Evolutionary conservation across 2,113 vertebrate species (phyloP), one percentile per base, ranked within the genome.

Genomic region (Vidua macroura): DNA sequence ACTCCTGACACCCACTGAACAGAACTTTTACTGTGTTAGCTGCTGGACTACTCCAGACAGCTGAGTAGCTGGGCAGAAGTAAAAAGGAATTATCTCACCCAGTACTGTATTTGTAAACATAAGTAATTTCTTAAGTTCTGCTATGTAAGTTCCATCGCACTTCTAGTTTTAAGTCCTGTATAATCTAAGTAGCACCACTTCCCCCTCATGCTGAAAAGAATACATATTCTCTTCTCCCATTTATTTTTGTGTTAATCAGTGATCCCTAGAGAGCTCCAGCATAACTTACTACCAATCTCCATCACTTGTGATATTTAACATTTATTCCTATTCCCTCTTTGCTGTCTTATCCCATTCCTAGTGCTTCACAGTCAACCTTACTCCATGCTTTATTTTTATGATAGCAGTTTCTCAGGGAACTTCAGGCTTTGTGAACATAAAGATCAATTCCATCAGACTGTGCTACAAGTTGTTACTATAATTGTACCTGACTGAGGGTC

Each of bases 61-160:
- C 11, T 58, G 25, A 68, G 56, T 14, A 84, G 49, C 33, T 41
- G 31, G 4, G 0, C n/a, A 9, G 2, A 3, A 55, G 2, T 43
- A 43, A 81, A 46, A 0, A 19, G 21, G 7, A 31, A 49, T 41
- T 72, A 79, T 11, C 19, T 39, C 21, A 51, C 11, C 4, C 60
- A n/a, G 11, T 37, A 49, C 8, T 37, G 18, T 16, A 20, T 11
- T 37, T 33, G 24, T 49, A 51, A 82, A 58, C 22, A 44, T 9
- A n/a, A 49, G 33, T 15, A 7, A 33, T 46, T 75, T 41, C 23
- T 60, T 4, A 59, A 43, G 3, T 64, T 87, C 63, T 55, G 37
- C 25, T 24, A 18, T 0, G 1, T 41, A 16, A 2, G 2, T 39
- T 18, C 30, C 15, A 41, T 7, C 59, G 21, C 48, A 30, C 39